Base-by-base conservation (phyloP, 2,797 vertebrate species). In the Fundulus diaphanus region DNA sequence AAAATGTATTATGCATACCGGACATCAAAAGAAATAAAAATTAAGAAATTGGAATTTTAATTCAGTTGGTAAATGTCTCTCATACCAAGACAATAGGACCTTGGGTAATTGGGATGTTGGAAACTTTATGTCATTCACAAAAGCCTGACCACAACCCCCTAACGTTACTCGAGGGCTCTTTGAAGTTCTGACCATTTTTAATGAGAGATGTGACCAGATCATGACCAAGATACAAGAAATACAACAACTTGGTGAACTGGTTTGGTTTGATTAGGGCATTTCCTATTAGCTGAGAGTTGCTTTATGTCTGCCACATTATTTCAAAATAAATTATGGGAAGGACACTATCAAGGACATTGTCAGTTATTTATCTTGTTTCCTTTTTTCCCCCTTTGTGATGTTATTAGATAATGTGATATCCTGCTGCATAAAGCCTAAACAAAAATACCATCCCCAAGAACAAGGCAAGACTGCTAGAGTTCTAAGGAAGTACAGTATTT, bases 381-480 rank as follows among this genome's bases (percentile, higher is more conserved):
- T 75, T 51, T 31, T 51, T 69, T 48, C 27, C 72, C 65, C 70
- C 42, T 67, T 68, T 76, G 42, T 70, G 74, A 78, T 68, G 71
- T 49, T 65, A 84, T 87, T 80, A 78, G 72, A 92, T 83, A 85
- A 89, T 90, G 77, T 7, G 61, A 80, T 33, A 81, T 73, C 77
- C 18, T 42, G 37, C 77, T 83, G 77, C 89, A 15, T 71, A 42
- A 54, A 84, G 76, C 72, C 74, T 76, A 70, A 73, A 59, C 73
- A 66, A 80, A 0, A 76, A 88, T 92, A 93, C 93, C 90, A 81
- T 93, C 87, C 85, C 89, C 77, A 22, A 90, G 81, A 85, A 85
- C 89, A 82, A 92, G 80, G 88, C 85, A 77, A 87, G 80, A 71
- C 76, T 82, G 71, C 73, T 7, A 12, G 78, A 86, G 75, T 75